Percentiles rank a stretch among this genome's conserved stretches.
Evolutionary conservation across 2,888 invertebrate species (phyloP).

Genomic region (Heliconius sara): DNA sequence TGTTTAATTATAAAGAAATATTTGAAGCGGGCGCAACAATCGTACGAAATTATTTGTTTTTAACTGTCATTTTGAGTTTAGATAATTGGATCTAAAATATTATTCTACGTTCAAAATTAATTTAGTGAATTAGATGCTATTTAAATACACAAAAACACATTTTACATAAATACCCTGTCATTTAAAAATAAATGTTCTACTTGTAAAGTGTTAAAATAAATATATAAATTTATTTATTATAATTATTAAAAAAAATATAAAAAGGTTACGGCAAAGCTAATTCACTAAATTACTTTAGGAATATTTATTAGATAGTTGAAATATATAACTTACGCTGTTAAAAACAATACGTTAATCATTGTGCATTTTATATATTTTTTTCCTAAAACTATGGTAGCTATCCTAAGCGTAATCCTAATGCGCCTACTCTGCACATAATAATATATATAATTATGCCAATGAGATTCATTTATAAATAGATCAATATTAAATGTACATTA

Average conservation of each 20-base stretch:
- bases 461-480: conserved; percentile 67
- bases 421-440: conserved; percentile 58
- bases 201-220: conserved; percentile 18
- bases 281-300: conserved; percentile 25
- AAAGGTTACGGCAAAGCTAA: conserved; percentile 15
- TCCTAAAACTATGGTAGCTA: conserved; percentile 67
- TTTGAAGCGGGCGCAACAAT: conserved; percentile 31
- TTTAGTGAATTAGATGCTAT: conserved; percentile 30
- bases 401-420: conserved; percentile 68
- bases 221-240: conserved; percentile 12
- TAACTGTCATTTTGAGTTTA: conserved; percentile 21
- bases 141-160: conserved; percentile 16
- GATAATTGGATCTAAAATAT: conserved; percentile 29
- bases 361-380: conserved; percentile 69
- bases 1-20: conserved; percentile 36
- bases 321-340: conserved; percentile 8
- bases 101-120: conserved; percentile 22
- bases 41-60: conserved; percentile 34
- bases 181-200: conserved; percentile 25
- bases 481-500: conserved; percentile 70
- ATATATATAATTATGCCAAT: conserved; percentile 66
- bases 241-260: conserved; percentile 1
- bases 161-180: conserved; percentile 30
- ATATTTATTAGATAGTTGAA: conserved; percentile 10
- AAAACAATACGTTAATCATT: conserved; percentile 58